Evolutionary conservation across 1,140 invertebrate species (phyloP).

Genomic region (Drosophila santomea): DNA sequence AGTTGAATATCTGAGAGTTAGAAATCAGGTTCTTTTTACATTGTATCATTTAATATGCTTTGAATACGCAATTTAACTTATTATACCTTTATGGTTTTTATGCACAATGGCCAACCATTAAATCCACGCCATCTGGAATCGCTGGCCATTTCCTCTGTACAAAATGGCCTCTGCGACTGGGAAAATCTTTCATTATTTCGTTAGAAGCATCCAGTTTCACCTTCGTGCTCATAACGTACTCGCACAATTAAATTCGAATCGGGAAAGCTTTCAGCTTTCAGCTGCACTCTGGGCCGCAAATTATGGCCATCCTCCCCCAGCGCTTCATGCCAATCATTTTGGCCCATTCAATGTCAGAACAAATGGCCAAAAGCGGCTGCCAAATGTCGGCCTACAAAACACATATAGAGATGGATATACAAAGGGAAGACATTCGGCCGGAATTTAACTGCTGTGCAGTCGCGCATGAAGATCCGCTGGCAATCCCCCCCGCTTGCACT

Average conservation of each 20-base stretch:
- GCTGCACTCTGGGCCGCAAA: constrained; percentile 57
- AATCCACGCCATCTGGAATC: constrained; percentile 33
- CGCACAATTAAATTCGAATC: constrained; percentile 70
- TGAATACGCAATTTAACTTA: neutral
- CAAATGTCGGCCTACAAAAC: constrained; percentile 57
- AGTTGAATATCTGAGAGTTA: no score
- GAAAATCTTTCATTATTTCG: constrained; percentile 38
- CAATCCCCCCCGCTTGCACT: constrained; percentile 3
- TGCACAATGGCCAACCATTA: constrained; percentile 29
- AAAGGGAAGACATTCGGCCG: constrained; percentile 45
- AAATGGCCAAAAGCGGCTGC: constrained; percentile 56
- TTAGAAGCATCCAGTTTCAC: constrained; percentile 32
- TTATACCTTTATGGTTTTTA: neutral
- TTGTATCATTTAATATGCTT: neutral
- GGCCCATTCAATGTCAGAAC: constrained; percentile 45
- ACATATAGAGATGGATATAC: constrained; percentile 40
- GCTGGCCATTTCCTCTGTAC: constrained; percentile 13
- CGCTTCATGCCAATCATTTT: constrained; percentile 10
- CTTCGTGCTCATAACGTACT: constrained; percentile 70
- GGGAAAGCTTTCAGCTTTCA: constrained; percentile 41
- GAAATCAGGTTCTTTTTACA: no score
- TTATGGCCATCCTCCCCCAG: constrained; percentile 37
- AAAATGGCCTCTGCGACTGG: constrained; percentile 13
- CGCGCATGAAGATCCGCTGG: constrained; percentile 59
- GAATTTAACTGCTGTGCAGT: constrained; percentile 81